These are phyloP conservation scores for Crematogaster levior DNA, from an alignment of 2,888 invertebrate species.

Conservation along the genomic window DNA sequence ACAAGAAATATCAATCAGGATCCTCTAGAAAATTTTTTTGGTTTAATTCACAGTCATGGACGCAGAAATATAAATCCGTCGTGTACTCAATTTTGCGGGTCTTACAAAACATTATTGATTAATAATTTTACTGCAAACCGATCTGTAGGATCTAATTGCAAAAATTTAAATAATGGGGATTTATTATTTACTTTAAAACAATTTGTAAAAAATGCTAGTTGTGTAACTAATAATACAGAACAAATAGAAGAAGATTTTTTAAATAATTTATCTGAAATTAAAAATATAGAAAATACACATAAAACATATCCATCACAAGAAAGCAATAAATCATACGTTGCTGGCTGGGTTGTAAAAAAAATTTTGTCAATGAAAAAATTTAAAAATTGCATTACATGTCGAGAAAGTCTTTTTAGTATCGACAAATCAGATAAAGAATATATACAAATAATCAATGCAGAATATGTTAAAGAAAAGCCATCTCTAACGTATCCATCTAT, in stretches of 20 bases:
- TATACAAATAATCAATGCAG: background rate
- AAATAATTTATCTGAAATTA: background rate
- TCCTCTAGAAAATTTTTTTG: slow-evolving; percentile 22
- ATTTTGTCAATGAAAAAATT: background rate
- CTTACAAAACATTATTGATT: slow-evolving; percentile 27
- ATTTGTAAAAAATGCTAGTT: too few species aligned
- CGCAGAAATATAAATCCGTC: slow-evolving; percentile 9
- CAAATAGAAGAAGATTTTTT: slow-evolving; percentile 5
- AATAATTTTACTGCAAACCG: slow-evolving; percentile 13
- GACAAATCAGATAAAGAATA: background rate
- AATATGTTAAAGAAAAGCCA: background rate
- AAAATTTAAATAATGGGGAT: background rate
- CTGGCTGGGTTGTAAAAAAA: slow-evolving; percentile 17
- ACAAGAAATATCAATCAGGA: slow-evolving; percentile 27
- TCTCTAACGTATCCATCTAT: slow-evolving; percentile 1
- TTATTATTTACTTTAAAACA: slow-evolving; percentile 8
- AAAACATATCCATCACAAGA: background rate
- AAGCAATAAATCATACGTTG: background rate
- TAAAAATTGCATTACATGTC: slow-evolving; percentile 9
- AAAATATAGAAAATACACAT: background rate
- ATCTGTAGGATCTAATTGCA: background rate
- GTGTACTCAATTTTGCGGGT: background rate
- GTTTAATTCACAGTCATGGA: slow-evolving; percentile 1
- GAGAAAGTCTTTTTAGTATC: background rate
- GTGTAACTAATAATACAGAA: background rate